Evolutionary conservation across 2,113 vertebrate genomes (phyloP).

Genomic region (Lasiurus borealis): DNA sequence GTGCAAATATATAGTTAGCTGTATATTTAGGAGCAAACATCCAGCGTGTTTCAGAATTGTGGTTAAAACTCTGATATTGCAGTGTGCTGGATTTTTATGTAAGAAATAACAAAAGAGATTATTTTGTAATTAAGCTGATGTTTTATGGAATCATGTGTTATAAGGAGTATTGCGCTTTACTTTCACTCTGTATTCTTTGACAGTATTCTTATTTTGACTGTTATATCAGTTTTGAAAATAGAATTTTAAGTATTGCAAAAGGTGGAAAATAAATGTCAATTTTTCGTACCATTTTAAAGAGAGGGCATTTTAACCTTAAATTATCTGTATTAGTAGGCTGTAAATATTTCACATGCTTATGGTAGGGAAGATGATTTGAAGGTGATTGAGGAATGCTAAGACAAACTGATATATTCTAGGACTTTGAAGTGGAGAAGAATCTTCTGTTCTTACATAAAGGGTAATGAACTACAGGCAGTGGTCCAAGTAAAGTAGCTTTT

Average conservation of each 20-base stretch:
- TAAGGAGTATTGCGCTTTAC: neutral
- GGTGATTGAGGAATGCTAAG: neutral
- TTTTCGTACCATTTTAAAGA: constrained; percentile 28
- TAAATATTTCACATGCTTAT: constrained; percentile 59
- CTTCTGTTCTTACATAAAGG: constrained; percentile 51
- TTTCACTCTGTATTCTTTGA: constrained; percentile 7
- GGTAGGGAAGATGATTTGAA: constrained; percentile 40
- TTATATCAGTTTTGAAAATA: neutral
- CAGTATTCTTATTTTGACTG: neutral
- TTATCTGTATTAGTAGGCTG: constrained; percentile 23
- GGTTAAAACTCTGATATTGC: neutral
- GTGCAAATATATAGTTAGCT: neutral
- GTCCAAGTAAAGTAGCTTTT: constrained; percentile 63
- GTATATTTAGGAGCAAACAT: constrained; percentile 3
- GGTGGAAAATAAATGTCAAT: constrained; percentile 6
- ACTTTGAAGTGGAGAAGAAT: neutral
- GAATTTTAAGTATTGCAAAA: constrained; percentile 44
- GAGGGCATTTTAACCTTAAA: constrained; percentile 57
- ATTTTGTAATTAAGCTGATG: constrained; percentile 1
- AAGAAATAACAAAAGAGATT: neutral
- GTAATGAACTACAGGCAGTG: constrained; percentile 44
- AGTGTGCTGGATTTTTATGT: neutral
- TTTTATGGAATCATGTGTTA: constrained; percentile 17
- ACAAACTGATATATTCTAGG: constrained; percentile 27
- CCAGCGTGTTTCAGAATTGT: constrained; percentile 22